Evolutionary conservation across 2,888 invertebrate genomes (phyloP), one percentile per base, ranked within the genome.

Genomic region (Drosophila siamana): DNA sequence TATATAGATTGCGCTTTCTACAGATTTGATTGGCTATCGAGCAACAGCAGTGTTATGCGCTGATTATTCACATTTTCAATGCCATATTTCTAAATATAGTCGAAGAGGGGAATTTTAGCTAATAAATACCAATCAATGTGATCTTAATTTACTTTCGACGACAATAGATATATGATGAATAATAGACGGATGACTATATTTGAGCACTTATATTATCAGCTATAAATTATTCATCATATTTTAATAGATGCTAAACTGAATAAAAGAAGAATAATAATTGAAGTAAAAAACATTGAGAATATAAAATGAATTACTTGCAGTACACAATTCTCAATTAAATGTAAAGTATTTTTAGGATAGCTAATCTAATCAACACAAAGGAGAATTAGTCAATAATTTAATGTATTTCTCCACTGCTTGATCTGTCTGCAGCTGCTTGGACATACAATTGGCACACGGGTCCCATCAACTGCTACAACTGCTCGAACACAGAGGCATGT

Each of bases 401-500:
- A 33, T n/a, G n/a, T n/a, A 22, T 19, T 33, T 11, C 0, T 33
- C 24, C 0, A 13, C 15, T 2, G 15, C n/a, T 9, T 30, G 44
- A n/a, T n/a, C 9, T 9, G 4, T n/a, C 11, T 24, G 4, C 64
- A 86, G 87, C 73, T 60, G 81, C 87, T 33, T 78, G 68, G 67
- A 26, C 67, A 7, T 88, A 85, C 51, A 83, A 11, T 24, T 85
- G 80, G 78, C 88, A 88, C 50, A 59, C 77, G n/a, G 81, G 86
- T 4, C 83, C 90, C 22, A 77, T 91, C 3, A 88, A 85, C 13
- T 90, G 90, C 60, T 80, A 86, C 24, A 62, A 26, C 19, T 90
- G 90, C 57, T 60, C 69, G 26, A 77, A 63, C 13, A 63, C 41
- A 0, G 80, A 61, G 16, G 77, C 80, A 1, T 91, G 90, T 43